These are phyloP conservation scores for Lasius fuliginosus DNA, from an alignment of 2,888 invertebrate species.

Conservation along the genomic window DNA sequence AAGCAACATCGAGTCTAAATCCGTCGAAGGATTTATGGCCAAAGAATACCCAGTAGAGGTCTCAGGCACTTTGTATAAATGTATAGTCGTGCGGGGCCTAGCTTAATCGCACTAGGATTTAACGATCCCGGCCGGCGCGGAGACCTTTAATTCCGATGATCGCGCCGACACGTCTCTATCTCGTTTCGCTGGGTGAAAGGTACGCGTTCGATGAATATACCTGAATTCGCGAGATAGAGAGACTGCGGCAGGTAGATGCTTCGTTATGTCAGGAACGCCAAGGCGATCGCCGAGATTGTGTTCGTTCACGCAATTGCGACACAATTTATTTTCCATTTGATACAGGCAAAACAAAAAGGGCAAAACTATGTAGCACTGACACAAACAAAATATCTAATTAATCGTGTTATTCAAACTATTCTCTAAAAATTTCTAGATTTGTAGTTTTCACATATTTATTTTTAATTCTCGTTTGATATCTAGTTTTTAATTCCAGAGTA, in stretches of 20 bases:
- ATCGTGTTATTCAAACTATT: neutral
- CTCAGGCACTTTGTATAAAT: constrained; percentile 9
- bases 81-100: constrained; percentile 41
- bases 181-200: constrained; percentile 70
- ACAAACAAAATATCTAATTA: neutral
- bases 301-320: constrained; percentile 41
- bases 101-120: constrained; percentile 78
- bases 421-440: too few relatives aligned
- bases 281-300: constrained; percentile 31
- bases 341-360: too few relatives aligned
- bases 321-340: constrained; percentile 38
- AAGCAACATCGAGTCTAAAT: neutral
- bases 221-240: constrained; percentile 65
- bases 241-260: constrained; percentile 58
- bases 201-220: constrained; percentile 66
- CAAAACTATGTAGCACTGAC: neutral
- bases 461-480: neutral
- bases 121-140: constrained; percentile 75
- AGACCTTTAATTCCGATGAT: constrained; percentile 81
- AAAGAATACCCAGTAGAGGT: constrained; percentile 33
- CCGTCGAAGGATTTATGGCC: constrained; percentile 18
- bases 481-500: neutral
- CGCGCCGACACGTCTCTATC: constrained; percentile 77
- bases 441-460: neutral
- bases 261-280: constrained; percentile 70